phyloP scores from a whole-genome alignment of 2,113 vertebrate species.

The Sylvicapra grimmia region DNA sequence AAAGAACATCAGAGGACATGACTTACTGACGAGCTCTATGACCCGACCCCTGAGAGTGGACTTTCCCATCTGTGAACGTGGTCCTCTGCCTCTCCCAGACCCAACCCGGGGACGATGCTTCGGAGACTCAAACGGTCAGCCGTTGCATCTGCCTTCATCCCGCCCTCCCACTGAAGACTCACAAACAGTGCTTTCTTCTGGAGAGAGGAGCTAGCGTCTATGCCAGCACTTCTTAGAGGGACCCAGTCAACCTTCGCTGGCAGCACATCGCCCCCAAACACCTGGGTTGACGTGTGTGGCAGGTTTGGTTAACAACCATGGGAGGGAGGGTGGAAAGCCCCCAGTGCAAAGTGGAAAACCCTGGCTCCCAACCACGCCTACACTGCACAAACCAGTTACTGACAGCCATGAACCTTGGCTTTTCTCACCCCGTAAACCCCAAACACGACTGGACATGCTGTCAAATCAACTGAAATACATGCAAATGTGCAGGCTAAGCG shows the following conservation, averaged over 20 bases:
- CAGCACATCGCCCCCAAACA: not conserved
- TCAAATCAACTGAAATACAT: not conserved
- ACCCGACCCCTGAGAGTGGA: accelerated
- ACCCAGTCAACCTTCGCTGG: too few relatives aligned
- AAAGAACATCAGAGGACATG: not conserved
- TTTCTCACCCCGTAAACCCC: not conserved
- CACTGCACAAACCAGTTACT: not conserved
- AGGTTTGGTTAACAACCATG: not conserved
- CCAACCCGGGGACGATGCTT: accelerated
- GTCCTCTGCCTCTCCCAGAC: not conserved
- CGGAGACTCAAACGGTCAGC: not conserved
- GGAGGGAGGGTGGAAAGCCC: not conserved
- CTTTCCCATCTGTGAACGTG: not conserved
- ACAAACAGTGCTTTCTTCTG: not conserved
- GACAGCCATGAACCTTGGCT: not conserved
- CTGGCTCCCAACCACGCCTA: not conserved
- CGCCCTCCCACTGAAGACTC: not conserved
- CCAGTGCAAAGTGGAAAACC: not conserved
- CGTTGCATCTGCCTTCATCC: accelerated
- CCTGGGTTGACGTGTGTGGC: too few relatives aligned
- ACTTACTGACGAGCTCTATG: accelerated
- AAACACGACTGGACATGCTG: not conserved
- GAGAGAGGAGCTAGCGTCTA: not conserved
- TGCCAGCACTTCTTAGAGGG: not conserved
- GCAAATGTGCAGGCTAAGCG: not conserved